phyloP scores from a whole-genome alignment of 1,140 invertebrate species.

The Aradophagus sp. region DNA sequence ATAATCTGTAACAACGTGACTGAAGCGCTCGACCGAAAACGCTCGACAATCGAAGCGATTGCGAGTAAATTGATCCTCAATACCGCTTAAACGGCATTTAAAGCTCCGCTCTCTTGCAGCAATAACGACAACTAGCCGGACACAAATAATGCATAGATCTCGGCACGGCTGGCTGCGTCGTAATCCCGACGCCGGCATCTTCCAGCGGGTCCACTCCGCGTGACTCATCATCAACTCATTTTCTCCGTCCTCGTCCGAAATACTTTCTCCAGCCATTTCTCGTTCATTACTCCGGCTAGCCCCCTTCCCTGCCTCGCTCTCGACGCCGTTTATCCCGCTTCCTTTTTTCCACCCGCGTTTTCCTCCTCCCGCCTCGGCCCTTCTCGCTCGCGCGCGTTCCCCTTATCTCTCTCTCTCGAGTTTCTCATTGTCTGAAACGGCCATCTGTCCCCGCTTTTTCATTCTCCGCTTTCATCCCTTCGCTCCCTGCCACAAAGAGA shows the following conservation, averaged over 20 bases:
- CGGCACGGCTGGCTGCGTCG: conserved; percentile 30
- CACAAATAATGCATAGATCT: conserved; percentile 2
- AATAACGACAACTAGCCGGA: not conserved
- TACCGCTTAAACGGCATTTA: too few relatives aligned
- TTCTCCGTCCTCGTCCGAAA: conserved; percentile 27
- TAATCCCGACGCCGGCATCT: conserved; percentile 63
- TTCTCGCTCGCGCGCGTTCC: conserved; percentile 54
- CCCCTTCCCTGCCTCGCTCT: conserved; percentile 37
- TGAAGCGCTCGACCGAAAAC: too few relatives aligned
- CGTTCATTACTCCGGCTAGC: conserved; percentile 43
- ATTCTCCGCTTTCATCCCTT: conserved; percentile 60
- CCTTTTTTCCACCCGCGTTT: conserved; percentile 57
- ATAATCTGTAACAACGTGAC: too few relatives aligned
- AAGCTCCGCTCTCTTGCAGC: not conserved
- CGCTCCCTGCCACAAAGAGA: conserved; percentile 54
- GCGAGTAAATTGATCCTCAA: too few relatives aligned
- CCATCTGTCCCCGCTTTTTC: conserved; percentile 74
- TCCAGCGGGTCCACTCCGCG: conserved; percentile 46
- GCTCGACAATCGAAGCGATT: too few relatives aligned
- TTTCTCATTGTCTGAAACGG: conserved; percentile 75
- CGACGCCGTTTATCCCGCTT: conserved; percentile 40
- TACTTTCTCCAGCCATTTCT: conserved; percentile 35
- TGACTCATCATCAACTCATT: conserved; percentile 58
- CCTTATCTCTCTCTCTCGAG: conserved; percentile 73
- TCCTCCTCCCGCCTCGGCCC: conserved; percentile 41